Evolutionary conservation across 1,140 invertebrate genomes (phyloP).

Genomic region (Trinorchestia longiramus): DNA sequence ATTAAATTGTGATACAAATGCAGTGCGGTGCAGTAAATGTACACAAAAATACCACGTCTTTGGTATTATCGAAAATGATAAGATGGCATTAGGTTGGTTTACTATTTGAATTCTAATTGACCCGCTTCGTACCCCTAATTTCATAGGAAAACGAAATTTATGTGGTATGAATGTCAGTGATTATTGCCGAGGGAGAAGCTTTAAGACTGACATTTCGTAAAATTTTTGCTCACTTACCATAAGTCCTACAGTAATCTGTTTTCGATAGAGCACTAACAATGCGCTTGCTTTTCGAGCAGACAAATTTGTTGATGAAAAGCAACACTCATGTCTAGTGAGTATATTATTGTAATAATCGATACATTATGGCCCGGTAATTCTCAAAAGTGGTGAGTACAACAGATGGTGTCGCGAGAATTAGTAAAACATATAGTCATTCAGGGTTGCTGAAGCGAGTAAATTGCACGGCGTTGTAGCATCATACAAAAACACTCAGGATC

Average conservation of each 20-base stretch:
- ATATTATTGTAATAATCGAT: neutral
- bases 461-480: slow-evolving; percentile 14
- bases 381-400: neutral
- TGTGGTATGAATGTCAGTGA: neutral
- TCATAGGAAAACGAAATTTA: neutral
- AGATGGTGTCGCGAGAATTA: neutral
- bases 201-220: neutral
- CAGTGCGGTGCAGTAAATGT: neutral
- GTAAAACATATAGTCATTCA: neutral
- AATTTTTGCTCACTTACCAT: neutral
- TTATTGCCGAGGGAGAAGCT: neutral
- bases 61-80: neutral
- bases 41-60: neutral
- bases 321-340: neutral
- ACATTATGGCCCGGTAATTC: neutral
- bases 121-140: neutral
- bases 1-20: too few species aligned
- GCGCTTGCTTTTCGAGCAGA: neutral
- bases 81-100: neutral
- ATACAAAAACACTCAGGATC: slow-evolving; percentile 52
- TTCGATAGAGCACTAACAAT: neutral
- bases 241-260: too few species aligned
- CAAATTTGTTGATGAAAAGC: neutral
- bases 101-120: neutral
- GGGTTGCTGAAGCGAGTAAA: slow-evolving; percentile 29